Evolutionary conservation across 2,888 invertebrate species (phyloP).

Genomic region (Euzophera pinguis): DNA sequence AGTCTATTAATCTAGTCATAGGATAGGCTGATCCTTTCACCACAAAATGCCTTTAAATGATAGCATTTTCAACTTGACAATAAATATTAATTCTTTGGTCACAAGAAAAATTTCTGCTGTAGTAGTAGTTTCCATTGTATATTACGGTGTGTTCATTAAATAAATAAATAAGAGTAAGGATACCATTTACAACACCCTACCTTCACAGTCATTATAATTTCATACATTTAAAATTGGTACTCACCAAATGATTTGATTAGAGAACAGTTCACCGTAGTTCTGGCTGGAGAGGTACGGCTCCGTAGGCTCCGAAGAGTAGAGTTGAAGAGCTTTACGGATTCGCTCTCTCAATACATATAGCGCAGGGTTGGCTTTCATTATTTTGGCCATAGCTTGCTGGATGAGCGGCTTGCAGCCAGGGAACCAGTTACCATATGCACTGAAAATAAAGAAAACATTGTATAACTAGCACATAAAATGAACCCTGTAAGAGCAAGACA

Average conservation of each 20-base stretch:
- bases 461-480: background rate
- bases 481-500: too few species aligned
- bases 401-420: slow-evolving; percentile 99
- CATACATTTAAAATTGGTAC: slow-evolving; percentile 20
- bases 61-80: too few species aligned
- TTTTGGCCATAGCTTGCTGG: slow-evolving; percentile 99
- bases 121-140: too few species aligned
- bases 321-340: slow-evolving; percentile 98
- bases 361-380: slow-evolving; percentile 99
- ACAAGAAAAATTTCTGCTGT: too few species aligned
- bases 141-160: too few species aligned
- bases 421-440: slow-evolving; percentile 99
- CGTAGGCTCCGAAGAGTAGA: slow-evolving; percentile 99
- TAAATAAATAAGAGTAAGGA: too few species aligned
- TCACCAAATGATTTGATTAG: slow-evolving; percentile 99
- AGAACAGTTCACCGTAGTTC: slow-evolving; percentile 99
- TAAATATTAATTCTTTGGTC: too few species aligned
- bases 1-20: too few species aligned
- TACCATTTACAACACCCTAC: background rate
- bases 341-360: slow-evolving; percentile 98
- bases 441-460: slow-evolving; percentile 36
- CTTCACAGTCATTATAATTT: background rate
- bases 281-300: slow-evolving; percentile 99
- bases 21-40: too few species aligned
- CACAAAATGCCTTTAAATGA: too few species aligned